Base-by-base conservation (phyloP, 2,113 vertebrate genomes). In the Microcebus ravelobensis region DNA sequence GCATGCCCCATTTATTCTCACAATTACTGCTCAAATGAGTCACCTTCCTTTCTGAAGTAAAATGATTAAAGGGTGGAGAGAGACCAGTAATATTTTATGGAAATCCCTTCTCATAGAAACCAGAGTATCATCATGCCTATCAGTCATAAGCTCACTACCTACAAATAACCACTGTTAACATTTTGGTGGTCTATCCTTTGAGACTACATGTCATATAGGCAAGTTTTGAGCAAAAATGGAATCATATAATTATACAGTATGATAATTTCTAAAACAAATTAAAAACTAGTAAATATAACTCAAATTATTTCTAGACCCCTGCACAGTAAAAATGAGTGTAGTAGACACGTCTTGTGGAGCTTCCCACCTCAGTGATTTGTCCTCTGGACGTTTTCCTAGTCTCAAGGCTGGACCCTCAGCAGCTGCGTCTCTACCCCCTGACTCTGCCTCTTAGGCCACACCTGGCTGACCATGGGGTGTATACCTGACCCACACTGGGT, bases 151-250 rank as follows among this genome's bases (percentile, higher is more conserved):
- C 6, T 74, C 29, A 77, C 18, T 83, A 21, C 71, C 48, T 87
- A 81, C 39, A 65, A 12, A 48, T 91, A 80, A 50, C 29, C 34
- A n/a, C 36, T 86, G 3, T 57, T 76, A 57, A 61, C 31, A 42
- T 65, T 90, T 87, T 91, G 76, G 23, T 88, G 20, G 20, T 87
- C 76, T 95, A 6, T 73, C 39, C 29, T 57, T 95, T 3, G 76
- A 84, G 34, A 45, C 68, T 87, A 23, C 31, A 12, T 90, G 23
- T 86, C 94, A 36, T 59, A 42, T 71, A 74, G 52, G 2, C 79
- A 63, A 57, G 9, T 89, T 85, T 85, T 85, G 85, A 94, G 52
- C 45, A 94, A 95, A 77, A 90, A 81, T 95, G 67, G 8, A 65
- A 77, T 95, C 50, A 71, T 34, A 27, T 79, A 65, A 77, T 95